Conservation (phyloP, 2,113 vertebrate genomes). For the Anarrhichthys ocellatus region DNA sequence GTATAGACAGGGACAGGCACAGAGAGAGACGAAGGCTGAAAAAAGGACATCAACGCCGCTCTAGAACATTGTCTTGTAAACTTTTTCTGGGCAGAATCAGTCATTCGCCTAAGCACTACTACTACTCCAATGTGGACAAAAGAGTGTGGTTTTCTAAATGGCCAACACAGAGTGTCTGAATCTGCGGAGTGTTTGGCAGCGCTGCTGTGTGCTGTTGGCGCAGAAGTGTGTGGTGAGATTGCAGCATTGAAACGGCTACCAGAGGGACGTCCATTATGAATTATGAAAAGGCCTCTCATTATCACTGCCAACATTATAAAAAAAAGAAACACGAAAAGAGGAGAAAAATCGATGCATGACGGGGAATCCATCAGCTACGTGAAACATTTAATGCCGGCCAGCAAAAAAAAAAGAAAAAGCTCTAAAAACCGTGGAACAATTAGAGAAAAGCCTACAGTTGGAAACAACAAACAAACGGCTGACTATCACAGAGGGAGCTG, state of each 20-base stretch:
- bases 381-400: slow-evolving; percentile 18
- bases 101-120: slow-evolving; percentile 14
- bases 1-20: slow-evolving; percentile 45
- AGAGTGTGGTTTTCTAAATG: slow-evolving; percentile 50
- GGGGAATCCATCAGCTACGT: slow-evolving; percentile 43
- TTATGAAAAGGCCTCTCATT: slow-evolving; percentile 70
- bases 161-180: slow-evolving; percentile 62
- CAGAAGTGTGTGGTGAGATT: slow-evolving; percentile 51
- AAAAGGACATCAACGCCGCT: slow-evolving; percentile 22
- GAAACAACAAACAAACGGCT: not conserved
- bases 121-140: slow-evolving; percentile 17
- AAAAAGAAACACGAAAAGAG: slow-evolving; percentile 58
- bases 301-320: slow-evolving; percentile 53
- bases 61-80: slow-evolving; percentile 42
- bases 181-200: slow-evolving; percentile 58
- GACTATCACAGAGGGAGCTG: slow-evolving; percentile 25
- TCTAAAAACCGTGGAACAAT: slow-evolving; percentile 45
- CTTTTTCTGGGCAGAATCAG: slow-evolving; percentile 18
- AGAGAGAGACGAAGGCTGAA: slow-evolving; percentile 23
- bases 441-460: slow-evolving; percentile 41
- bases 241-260: slow-evolving; percentile 60
- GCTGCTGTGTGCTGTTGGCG: slow-evolving; percentile 35
- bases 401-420: not conserved
- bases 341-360: slow-evolving; percentile 52
- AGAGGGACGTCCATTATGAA: slow-evolving; percentile 70